Evolutionary conservation across 2,888 invertebrate genomes (phyloP), one percentile per base, ranked within the genome.

Genomic region (Pterobdella sp.): DNA sequence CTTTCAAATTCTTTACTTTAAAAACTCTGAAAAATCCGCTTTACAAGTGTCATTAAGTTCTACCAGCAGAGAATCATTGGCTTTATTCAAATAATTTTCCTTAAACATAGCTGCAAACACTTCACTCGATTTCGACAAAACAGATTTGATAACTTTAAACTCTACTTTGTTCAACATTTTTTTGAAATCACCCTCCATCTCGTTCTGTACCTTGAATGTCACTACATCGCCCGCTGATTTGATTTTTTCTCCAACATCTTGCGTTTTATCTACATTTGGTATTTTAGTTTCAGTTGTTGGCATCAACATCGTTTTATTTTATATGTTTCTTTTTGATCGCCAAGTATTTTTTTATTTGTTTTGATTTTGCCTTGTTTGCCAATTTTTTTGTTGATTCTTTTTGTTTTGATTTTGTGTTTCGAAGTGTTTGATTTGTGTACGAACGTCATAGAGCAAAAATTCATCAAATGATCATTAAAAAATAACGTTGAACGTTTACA

Each of bases 101-200:
- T 26, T 29, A 14, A 71, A 63, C 71, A 71, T 71, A 1, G 63
- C 36, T 14, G 60, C 26, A n/a, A 71, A 71, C 0, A 71, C 71
- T 4, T 35, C 71, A 32, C 71, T 71, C 34, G 56, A 32, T n/a
- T 71, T 32, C 0, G 60, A 26, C 60, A 71, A 31, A 3, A 71
- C 36, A 26, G 34, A 10, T 63, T 52, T 71, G 10, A 32, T 52
- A 36, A 37, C 71, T 36, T 56, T 35, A 29, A 71, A 52, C 56
- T 56, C 42, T 34, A 36, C 60, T 3, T 26, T 26, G n/a, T 3
- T 4, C 18, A 42, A 14, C 14, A 3, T 56, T n/a, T 7, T 22
- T 7, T 22, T 26, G n/a, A 26, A 26, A 3, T 56, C n/a, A 4
- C 26, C 60, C 7, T 42, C 18, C n/a, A 18, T 7, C n/a, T 56